Conservation (phyloP, 2,113 vertebrate genomes). For the Lampris megalopsis region DNA sequence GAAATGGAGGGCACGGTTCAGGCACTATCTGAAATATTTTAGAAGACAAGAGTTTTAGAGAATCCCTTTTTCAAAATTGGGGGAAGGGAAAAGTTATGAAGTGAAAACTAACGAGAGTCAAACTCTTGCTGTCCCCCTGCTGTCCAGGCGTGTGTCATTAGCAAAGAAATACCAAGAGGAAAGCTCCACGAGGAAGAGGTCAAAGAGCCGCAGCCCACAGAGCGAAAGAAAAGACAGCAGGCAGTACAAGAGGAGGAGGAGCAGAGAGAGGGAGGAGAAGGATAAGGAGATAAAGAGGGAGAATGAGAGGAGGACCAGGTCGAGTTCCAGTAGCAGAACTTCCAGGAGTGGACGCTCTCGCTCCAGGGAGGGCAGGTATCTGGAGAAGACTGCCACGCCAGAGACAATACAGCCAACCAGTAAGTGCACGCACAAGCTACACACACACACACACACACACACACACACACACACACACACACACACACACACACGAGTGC, state of each 20-base stretch:
- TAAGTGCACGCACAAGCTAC: conserved; percentile 12
- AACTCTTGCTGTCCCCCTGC: not conserved
- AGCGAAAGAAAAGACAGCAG: not conserved
- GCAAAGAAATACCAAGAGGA: conserved; percentile 55
- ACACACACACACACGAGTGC: no score
- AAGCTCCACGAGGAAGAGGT: conserved; percentile 5
- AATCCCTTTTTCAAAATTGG: no score
- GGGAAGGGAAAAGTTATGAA: no score
- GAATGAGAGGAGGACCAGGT: not conserved
- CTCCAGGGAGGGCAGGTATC: not conserved
- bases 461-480: no score
- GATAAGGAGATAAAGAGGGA: not conserved
- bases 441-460: no score
- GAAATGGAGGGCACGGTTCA: no score
- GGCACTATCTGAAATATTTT: no score
- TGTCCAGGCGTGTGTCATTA: conserved; percentile 33
- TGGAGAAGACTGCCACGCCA: not conserved
- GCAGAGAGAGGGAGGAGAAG: conserved; percentile 1
- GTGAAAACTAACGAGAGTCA: no score
- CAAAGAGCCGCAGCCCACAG: conserved; percentile 33
- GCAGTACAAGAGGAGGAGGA: conserved; percentile 10
- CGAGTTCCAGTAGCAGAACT: not conserved
- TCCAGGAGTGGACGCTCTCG: not conserved
- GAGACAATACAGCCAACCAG: conserved; percentile 12
- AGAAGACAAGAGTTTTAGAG: no score